A percentile compares a stretch with the other conserved stretches of the same genome.
Evolutionary conservation across 1,140 invertebrate genomes (phyloP).

Genomic region (Pogonomyrmex barbatus): DNA sequence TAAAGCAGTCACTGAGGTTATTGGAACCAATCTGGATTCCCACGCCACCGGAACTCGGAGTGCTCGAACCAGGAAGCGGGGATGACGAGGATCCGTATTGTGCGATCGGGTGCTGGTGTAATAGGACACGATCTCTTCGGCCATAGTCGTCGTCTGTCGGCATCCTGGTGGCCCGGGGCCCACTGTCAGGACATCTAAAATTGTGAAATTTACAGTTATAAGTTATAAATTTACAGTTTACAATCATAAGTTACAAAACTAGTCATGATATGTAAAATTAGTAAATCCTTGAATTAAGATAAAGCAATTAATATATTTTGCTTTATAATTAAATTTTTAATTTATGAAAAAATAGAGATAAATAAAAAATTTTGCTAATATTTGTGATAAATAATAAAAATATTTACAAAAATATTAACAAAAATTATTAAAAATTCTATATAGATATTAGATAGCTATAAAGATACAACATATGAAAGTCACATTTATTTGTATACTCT

Average conservation of each 20-base stretch:
- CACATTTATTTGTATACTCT: background rate
- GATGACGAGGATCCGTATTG: constrained; percentile 80
- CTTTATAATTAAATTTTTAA: background rate
- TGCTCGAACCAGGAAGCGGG: constrained; percentile 76
- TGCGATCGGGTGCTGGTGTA: constrained; percentile 83
- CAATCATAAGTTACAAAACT: background rate
- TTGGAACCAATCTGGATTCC: constrained; percentile 72
- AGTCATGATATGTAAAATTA: background rate
- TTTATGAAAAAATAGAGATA: background rate
- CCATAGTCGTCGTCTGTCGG: constrained; percentile 86
- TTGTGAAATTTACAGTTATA: background rate
- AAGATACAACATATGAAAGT: no score
- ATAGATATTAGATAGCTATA: no score
- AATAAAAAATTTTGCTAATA: background rate
- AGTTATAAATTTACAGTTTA: no score
- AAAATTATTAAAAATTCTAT: no score
- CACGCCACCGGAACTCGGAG: constrained; percentile 68
- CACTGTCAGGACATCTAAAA: constrained; percentile 86
- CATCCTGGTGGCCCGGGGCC: constrained; percentile 86
- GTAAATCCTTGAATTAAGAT: background rate
- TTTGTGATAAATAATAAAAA: background rate
- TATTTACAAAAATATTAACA: background rate
- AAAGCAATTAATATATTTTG: background rate
- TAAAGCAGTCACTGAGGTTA: constrained; percentile 77
- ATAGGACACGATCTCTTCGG: constrained; percentile 86